phyloP scores from a whole-genome alignment of 2,888 invertebrate species.

The Tetanocera ferruginea region DNA sequence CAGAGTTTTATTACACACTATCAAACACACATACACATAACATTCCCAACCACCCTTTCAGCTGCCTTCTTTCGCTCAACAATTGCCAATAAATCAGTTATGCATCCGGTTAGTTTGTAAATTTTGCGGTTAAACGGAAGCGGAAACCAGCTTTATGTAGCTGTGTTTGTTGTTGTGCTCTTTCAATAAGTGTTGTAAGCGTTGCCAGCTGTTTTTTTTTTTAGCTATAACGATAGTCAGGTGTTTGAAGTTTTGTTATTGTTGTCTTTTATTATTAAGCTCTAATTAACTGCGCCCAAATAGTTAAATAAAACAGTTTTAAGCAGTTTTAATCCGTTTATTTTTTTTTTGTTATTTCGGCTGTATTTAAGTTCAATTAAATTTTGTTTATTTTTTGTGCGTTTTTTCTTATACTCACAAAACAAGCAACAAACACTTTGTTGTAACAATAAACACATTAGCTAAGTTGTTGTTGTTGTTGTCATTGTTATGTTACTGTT shows the following conservation, averaged over 20 bases:
- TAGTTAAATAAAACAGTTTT: neutral
- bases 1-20: no score
- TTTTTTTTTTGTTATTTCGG: neutral
- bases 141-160: neutral
- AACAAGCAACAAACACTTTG: constrained; percentile 13
- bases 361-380: neutral
- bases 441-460: constrained; percentile 13
- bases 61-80: neutral
- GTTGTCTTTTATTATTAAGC: constrained; percentile 18
- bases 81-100: constrained; percentile 17
- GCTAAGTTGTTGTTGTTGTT: neutral
- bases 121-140: constrained; percentile 34
- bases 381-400: neutral
- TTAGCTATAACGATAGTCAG: neutral
- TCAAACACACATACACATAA: no score
- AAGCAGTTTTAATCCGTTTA: neutral
- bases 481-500: no score
- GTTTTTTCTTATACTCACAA: neutral
- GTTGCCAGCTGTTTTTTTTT: constrained; percentile 4
- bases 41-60: neutral
- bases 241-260: constrained; percentile 22
- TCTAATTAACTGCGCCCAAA: neutral
- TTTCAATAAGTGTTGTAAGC: constrained; percentile 1
- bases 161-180: neutral
- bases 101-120: neutral